These are phyloP conservation scores for Ischnura elegans DNA, from an alignment of 2,888 invertebrate genomes.

Conservation along the genomic window DNA sequence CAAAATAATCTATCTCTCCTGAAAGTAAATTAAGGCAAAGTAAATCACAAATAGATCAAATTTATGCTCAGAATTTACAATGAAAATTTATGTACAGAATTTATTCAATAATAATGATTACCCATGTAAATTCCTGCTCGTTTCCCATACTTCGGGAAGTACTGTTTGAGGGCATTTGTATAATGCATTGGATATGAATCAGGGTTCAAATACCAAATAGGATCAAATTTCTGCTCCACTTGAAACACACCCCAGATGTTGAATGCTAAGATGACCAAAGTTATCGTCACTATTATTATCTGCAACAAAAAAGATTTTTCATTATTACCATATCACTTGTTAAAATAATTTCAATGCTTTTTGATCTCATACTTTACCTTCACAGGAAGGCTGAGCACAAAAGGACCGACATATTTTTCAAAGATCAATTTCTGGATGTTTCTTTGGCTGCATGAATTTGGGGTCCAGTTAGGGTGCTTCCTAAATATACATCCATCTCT, in stretches of 20 bases:
- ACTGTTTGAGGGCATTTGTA: slow-evolving; percentile 75
- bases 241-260: slow-evolving; percentile 76
- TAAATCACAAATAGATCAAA: background rate
- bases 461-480: slow-evolving; percentile 75
- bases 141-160: slow-evolving; percentile 76
- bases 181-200: slow-evolving; percentile 76
- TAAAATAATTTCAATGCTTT: background rate
- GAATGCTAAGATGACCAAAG: slow-evolving; percentile 75
- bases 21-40: slow-evolving; percentile 51
- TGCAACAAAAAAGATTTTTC: slow-evolving; percentile 67
- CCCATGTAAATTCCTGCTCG: slow-evolving; percentile 75
- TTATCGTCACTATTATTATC: slow-evolving; percentile 75
- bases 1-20: slow-evolving; percentile 76
- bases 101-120: slow-evolving; percentile 67
- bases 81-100: background rate
- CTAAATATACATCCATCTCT: slow-evolving; percentile 75
- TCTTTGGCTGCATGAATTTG: slow-evolving; percentile 77
- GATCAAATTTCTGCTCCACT: slow-evolving; percentile 77
- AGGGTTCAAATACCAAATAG: slow-evolving; percentile 76
- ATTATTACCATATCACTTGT: background rate
- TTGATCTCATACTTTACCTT: slow-evolving; percentile 74
- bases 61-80: background rate
- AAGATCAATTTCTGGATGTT: slow-evolving; percentile 77
- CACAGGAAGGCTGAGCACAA: slow-evolving; percentile 76
- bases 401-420: slow-evolving; percentile 76